Evolutionary conservation across 2,113 vertebrate species (phyloP).

Genomic region (Desmodus rotundus): DNA sequence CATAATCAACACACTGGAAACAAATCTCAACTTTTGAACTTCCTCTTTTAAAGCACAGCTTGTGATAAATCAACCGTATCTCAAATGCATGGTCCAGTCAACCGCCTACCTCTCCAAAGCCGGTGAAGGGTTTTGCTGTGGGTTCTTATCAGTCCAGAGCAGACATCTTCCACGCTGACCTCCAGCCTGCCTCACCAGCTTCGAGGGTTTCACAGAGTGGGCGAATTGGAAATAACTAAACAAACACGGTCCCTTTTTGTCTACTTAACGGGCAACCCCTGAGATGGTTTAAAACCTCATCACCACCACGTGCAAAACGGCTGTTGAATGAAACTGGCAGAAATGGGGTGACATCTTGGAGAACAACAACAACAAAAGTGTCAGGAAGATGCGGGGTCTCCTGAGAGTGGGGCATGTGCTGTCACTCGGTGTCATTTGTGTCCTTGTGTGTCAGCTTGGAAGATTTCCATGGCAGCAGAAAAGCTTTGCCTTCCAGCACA

Average conservation of each 20-base stretch:
- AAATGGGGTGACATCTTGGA: slow-evolving; percentile 21
- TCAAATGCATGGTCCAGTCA: background rate
- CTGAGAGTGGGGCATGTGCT: slow-evolving; percentile 37
- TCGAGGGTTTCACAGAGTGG: background rate
- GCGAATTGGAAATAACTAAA: background rate
- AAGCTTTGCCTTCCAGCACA: slow-evolving; percentile 60
- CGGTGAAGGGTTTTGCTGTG: too few relatives aligned
- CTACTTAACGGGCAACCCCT: background rate
- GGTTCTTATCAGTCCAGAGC: background rate
- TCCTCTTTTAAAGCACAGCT: background rate
- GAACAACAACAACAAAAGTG: slow-evolving; percentile 18
- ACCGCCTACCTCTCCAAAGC: background rate
- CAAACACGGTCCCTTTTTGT: background rate
- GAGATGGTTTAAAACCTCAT: background rate
- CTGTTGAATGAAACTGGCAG: background rate
- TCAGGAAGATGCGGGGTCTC: slow-evolving; percentile 30
- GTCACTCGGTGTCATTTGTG: slow-evolving; percentile 64
- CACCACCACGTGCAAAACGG: background rate
- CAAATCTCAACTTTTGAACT: slow-evolving; percentile 41
- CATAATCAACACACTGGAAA: background rate
- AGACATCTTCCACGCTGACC: background rate
- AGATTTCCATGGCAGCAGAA: slow-evolving; percentile 66
- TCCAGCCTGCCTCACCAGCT: background rate
- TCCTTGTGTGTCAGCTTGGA: slow-evolving; percentile 46
- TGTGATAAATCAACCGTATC: background rate